Percentiles rank a stretch among this genome's conserved stretches.
Conservation (phyloP, 2,113 vertebrate genomes). For the Rattus rattus region DNA sequence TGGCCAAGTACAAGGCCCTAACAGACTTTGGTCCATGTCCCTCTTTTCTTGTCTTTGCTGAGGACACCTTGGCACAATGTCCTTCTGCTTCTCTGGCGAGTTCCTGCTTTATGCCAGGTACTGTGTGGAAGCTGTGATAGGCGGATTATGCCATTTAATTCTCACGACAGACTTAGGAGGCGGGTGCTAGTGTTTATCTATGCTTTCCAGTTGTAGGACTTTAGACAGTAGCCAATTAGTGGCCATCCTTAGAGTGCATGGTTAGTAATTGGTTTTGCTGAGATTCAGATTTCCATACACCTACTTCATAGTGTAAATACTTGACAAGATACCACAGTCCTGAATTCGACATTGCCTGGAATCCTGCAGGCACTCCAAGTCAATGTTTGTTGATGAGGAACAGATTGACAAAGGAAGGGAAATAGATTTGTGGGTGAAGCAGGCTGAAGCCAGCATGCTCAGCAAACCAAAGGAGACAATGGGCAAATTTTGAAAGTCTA, state of each 20-base stretch:
- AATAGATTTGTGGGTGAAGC: neutral
- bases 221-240: neutral
- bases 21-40: neutral
- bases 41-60: neutral
- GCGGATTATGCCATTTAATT: neutral
- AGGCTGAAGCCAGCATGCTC: neutral
- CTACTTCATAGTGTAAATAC: neutral
- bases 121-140: neutral
- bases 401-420: neutral
- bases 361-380: neutral
- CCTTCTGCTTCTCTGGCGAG: conserved; percentile 2
- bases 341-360: neutral
- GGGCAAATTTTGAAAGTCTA: neutral
- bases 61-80: neutral
- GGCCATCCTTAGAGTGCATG: neutral
- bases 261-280: neutral
- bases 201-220: neutral
- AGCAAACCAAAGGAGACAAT: neutral
- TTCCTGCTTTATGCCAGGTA: neutral
- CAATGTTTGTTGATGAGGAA: neutral
- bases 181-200: neutral
- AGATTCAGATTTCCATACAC: neutral
- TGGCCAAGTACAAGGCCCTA: neutral
- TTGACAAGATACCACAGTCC: neutral
- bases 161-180: neutral